phyloP scores from a whole-genome alignment of 2,797 vertebrate genomes.

The Parauchenoglanis punctatus region DNA sequence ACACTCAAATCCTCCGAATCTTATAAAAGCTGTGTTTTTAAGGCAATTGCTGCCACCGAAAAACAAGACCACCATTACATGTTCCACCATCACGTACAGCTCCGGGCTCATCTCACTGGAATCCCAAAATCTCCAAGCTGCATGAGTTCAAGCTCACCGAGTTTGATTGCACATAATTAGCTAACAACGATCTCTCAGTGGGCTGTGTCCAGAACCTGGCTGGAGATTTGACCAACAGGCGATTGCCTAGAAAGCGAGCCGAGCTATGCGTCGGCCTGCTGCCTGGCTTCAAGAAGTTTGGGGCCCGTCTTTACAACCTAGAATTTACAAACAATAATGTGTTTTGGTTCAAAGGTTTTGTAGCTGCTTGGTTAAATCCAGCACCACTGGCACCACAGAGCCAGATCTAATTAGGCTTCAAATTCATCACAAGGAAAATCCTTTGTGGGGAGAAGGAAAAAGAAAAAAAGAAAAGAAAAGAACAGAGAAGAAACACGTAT shows the following conservation, averaged over 20 bases:
- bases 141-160: constrained; percentile 40
- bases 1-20: neutral
- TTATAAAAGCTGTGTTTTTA: neutral
- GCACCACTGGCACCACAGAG: neutral
- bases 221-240: constrained; percentile 25
- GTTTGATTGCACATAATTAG: constrained; percentile 41
- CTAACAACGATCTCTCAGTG: constrained; percentile 31
- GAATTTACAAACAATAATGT: constrained; percentile 19
- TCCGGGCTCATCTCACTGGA: constrained; percentile 25
- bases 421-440: neutral
- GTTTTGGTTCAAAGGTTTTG: constrained; percentile 2
- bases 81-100: neutral
- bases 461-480: neutral
- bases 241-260: constrained; percentile 15
- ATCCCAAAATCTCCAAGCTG: constrained; percentile 36
- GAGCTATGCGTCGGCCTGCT: constrained; percentile 9
- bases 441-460: neutral
- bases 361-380: neutral
- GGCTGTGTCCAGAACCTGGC: constrained; percentile 30
- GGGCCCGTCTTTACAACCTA: neutral
- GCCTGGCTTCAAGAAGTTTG: constrained; percentile 27
- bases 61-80: constrained; percentile 5
- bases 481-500: neutral
- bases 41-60: neutral
- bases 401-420: constrained; percentile 2